Evolutionary conservation across 53 echinoderm and acorn worm species (phyloP).

Genomic region (Hippasteria phrygiana): DNA sequence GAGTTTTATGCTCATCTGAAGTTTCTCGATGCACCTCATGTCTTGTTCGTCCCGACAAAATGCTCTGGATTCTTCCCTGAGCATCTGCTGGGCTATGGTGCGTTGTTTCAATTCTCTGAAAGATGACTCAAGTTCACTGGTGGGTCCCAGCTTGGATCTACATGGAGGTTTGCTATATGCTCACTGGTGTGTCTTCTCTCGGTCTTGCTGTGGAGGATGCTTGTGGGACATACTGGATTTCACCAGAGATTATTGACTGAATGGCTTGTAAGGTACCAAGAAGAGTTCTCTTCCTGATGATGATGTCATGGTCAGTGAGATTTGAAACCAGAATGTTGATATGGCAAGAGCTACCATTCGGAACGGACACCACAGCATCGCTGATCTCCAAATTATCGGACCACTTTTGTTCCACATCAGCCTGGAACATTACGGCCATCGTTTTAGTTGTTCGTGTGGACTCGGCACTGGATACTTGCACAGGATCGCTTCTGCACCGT

Average conservation of each 20-base stretch:
- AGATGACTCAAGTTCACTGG: neutral
- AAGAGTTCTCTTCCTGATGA: constrained; percentile 26
- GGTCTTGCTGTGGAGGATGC: neutral
- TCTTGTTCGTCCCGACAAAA: constrained; percentile 31
- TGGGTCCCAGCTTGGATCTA: neutral
- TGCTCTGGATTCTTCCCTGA: constrained; percentile 17
- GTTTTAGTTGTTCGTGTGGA: constrained; percentile 18
- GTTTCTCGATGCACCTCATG: constrained; percentile 29
- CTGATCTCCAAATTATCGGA: constrained; percentile 27
- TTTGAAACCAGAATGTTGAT: constrained; percentile 51
- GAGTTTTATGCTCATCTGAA: constrained; percentile 57
- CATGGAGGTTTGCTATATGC: neutral
- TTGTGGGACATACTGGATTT: neutral
- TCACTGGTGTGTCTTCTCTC: neutral
- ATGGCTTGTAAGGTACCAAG: constrained; percentile 36
- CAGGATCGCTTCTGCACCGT: neutral
- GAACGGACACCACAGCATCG: constrained; percentile 5
- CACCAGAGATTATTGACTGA: constrained; percentile 1
- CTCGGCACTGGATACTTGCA: neutral
- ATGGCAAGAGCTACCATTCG: constrained; percentile 10
- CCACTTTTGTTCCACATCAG: constrained; percentile 24
- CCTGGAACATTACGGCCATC: constrained; percentile 19
- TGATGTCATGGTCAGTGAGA: constrained; percentile 48
- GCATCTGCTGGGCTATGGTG: constrained; percentile 1
- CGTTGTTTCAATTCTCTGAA: neutral